These are phyloP conservation scores for Upupa epops DNA, from an alignment of 2,113 vertebrate genomes.

Conservation along the genomic window DNA sequence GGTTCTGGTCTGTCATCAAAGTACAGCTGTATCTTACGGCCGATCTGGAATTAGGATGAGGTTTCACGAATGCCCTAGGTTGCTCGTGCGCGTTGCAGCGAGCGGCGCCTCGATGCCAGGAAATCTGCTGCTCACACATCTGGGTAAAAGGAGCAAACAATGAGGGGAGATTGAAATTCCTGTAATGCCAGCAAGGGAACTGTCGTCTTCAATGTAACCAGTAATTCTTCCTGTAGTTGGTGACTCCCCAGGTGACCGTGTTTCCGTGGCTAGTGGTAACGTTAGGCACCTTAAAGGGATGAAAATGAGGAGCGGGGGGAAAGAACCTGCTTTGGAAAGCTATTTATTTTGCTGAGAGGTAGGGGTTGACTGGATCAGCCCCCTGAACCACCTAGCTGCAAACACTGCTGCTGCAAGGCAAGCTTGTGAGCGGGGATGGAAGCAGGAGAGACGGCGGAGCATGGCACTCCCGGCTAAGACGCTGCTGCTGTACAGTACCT, in stretches of 20 bases:
- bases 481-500: neutral
- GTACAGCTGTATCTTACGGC: constrained; percentile 13
- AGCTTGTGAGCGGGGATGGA: neutral
- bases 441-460: neutral
- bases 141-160: neutral
- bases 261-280: neutral
- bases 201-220: neutral
- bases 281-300: neutral
- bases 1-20: constrained; percentile 43
- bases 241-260: neutral
- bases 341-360: neutral
- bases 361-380: neutral
- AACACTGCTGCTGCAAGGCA: neutral
- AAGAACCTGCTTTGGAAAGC: neutral
- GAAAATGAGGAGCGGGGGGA: neutral
- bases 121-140: neutral
- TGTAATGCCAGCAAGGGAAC: neutral
- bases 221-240: neutral
- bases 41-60: constrained; percentile 14
- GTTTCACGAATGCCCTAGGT: neutral
- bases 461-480: neutral
- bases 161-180: neutral
- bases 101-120: neutral
- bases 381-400: neutral
- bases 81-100: neutral